These are phyloP conservation scores for Etheostoma nigrum DNA, from an alignment of 2,797 vertebrate species.

Conservation along the genomic window DNA sequence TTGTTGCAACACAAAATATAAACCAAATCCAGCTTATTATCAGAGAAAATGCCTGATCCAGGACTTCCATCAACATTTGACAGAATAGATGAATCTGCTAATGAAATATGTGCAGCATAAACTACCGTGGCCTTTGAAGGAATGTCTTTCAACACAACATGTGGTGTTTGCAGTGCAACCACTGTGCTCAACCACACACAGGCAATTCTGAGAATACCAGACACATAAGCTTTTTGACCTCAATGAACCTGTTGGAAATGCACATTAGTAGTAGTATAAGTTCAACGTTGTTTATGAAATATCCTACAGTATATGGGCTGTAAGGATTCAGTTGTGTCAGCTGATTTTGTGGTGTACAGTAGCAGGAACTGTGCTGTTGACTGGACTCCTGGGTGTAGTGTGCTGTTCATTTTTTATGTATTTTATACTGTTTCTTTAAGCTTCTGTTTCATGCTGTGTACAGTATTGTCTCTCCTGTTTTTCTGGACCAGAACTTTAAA, in stretches of 20 bases:
- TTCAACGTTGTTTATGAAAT: not conserved
- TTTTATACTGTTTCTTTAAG: conserved; percentile 1
- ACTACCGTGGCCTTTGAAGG: not conserved
- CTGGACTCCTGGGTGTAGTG: conserved; percentile 11
- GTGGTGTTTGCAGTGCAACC: conserved; percentile 29
- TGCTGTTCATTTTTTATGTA: conserved; percentile 19
- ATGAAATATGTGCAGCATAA: not conserved
- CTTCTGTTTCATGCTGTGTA: not conserved
- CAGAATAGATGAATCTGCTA: conserved; percentile 2
- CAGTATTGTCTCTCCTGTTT: not conserved
- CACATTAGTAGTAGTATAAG: too few relatives aligned
- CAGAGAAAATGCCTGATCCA: conserved; percentile 5
- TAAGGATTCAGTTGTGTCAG: not conserved
- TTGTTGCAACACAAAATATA: not conserved
- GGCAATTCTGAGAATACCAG: not conserved
- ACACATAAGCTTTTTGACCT: not conserved
- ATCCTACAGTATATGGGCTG: not conserved
- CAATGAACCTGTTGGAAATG: not conserved
- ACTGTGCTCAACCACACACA: not conserved
- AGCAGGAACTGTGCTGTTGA: not conserved
- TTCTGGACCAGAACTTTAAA: not conserved
- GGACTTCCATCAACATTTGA: not conserved
- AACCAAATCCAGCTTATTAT: not conserved
- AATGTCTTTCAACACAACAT: conserved; percentile 9
- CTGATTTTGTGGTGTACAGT: conserved; percentile 4